These are phyloP conservation scores for Hormiphora californensis DNA, from an alignment of 37 sponge, comb jelly and placozoan genomes.

Conservation along the genomic window DNA sequence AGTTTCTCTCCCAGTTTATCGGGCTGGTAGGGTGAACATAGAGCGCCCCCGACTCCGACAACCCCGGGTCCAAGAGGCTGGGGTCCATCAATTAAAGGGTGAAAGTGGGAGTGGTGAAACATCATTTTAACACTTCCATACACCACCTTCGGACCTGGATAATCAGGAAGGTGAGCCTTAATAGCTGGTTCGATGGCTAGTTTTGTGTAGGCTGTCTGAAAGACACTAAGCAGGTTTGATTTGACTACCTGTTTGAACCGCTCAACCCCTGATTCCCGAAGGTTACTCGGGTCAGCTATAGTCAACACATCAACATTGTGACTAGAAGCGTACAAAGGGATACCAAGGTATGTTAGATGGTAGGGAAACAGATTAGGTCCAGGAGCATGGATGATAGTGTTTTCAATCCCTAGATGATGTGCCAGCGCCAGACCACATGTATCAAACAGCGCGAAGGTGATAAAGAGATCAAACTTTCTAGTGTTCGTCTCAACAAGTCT, in stretches of 20 bases:
- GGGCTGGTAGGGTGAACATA: constrained; percentile 16
- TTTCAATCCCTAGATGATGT: background rate
- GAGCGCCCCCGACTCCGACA: background rate
- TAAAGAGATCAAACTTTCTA: constrained; percentile 5
- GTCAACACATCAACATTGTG: constrained; percentile 5
- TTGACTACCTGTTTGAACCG: constrained; percentile 26
- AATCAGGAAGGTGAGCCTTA: constrained; percentile 17
- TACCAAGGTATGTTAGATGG: background rate
- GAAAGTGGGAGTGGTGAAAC: no score
- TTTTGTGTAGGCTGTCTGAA: background rate
- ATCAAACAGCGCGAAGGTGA: constrained; percentile 9
- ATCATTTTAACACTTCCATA: background rate
- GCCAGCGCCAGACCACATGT: constrained; percentile 6
- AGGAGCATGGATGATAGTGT: background rate
- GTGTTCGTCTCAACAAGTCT: background rate
- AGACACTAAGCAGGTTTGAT: background rate
- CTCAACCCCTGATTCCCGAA: background rate
- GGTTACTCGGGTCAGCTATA: background rate
- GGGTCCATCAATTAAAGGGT: background rate
- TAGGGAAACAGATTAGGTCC: constrained; percentile 5
- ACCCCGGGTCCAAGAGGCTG: constrained; percentile 36
- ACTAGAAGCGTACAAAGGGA: background rate
- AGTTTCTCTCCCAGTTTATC: background rate
- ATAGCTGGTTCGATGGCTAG: constrained; percentile 3
- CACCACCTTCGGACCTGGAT: background rate